Base-by-base conservation (phyloP, 2,888 invertebrate genomes). In the Tribolium freemani region DNA sequence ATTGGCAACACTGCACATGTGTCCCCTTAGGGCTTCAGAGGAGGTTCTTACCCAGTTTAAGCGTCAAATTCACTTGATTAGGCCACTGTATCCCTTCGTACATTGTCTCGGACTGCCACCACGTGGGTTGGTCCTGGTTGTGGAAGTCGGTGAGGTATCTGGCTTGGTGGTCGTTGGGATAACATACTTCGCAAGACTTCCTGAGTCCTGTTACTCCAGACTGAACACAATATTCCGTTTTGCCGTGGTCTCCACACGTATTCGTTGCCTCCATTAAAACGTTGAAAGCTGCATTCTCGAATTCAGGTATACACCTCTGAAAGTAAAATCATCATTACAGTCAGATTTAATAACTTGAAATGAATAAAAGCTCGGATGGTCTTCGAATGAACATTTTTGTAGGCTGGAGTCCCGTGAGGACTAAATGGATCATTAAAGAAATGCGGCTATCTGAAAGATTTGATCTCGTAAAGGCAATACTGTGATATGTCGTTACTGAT, bases 41-140 rank as follows among this genome's bases (percentile, higher is more conserved):
- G 5, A 1, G 26, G 5, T 9, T 31, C 78, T 77, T 75, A 83
- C 83, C 81, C 68, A 84, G 79, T 66, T 80, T 80, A 2, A 84
- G 72, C 0, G 84, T 84, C 21, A 99, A 88, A 87, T 98, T 98
- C 79, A 99, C 98, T 86, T 93, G 93, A 82, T 92, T 93, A 0
- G 97, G 97, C 84, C 94, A 94, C 85, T 97, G 96, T 68, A 97
- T 93, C 21, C 93, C 94, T 83, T 99, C 97, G 82, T 91, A 91
- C 97, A 99, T 98, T 1, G 99, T 99, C 85, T 98, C 97, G 0
- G 97, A 97, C 85, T 98, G 97, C 98, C 98, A 98, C 96, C 96
- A 98, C 0, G 97, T 96, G 77, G 94, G 93, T 84, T 95, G 95
- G 78, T 95, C 94, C 75, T 93, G 93, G 84, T 95, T 95, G 84